A percentile compares a stretch with the other conserved stretches of the same genome.
phyloP scores from a whole-genome alignment of 1,140 invertebrate genomes.

The Cyphomyrmex costatus region DNA sequence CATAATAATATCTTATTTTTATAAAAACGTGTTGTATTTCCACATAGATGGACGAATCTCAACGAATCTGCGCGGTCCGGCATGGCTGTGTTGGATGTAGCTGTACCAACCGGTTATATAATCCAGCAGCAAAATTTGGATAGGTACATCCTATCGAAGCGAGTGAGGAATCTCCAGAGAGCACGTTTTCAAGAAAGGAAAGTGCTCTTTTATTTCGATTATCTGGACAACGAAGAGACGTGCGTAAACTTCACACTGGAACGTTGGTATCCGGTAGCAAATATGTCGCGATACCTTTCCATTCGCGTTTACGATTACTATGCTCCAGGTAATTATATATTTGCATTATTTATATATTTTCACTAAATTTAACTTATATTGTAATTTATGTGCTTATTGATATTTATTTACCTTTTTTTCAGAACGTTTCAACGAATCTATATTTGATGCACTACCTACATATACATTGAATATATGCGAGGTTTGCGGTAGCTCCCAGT shows the following conservation, averaged over 20 bases:
- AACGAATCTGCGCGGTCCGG: slow-evolving; percentile 95
- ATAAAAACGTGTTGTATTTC: slow-evolving; percentile 59
- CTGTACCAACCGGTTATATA: slow-evolving; percentile 97
- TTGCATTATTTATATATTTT: slow-evolving; percentile 76
- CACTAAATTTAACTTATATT: slow-evolving; percentile 19
- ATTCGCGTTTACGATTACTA: slow-evolving; percentile 98
- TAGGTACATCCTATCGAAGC: slow-evolving; percentile 91
- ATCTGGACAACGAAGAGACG: slow-evolving; percentile 93
- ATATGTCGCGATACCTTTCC: slow-evolving; percentile 97
- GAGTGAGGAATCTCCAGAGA: slow-evolving; percentile 93
- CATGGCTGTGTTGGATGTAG: slow-evolving; percentile 96
- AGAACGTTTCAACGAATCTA: slow-evolving; percentile 97
- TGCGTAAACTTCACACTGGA: slow-evolving; percentile 97
- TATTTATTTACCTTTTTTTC: slow-evolving; percentile 80
- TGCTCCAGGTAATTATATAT: slow-evolving; percentile 92
- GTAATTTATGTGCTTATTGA: slow-evolving; percentile 3
- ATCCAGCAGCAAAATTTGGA: slow-evolving; percentile 96
- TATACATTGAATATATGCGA: slow-evolving; percentile 98
- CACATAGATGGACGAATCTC: slow-evolving; percentile 91
- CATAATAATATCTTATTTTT: slow-evolving; percentile 15
- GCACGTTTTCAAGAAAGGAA: slow-evolving; percentile 94
- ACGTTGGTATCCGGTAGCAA: slow-evolving; percentile 98
- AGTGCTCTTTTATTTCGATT: slow-evolving; percentile 98
- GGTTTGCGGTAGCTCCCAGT: slow-evolving; percentile 99
- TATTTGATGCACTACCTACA: slow-evolving; percentile 96